Conservation (phyloP, 2,888 invertebrate species). For the Conomelus anceps region DNA sequence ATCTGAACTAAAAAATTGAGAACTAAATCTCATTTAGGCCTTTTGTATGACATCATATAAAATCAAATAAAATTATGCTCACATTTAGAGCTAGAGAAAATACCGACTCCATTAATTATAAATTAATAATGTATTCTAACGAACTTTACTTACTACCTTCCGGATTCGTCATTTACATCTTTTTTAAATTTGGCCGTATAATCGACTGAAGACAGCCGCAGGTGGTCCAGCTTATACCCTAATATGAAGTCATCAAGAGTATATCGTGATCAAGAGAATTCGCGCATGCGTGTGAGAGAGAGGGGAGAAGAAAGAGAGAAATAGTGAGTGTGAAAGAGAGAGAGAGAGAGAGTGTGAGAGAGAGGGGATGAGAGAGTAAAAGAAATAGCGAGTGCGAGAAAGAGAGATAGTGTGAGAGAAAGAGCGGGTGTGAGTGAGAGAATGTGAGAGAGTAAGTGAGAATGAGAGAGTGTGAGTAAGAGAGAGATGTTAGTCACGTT, state of each 20-base stretch:
- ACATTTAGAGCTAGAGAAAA: background rate
- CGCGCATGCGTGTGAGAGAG: background rate
- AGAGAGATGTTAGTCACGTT: background rate
- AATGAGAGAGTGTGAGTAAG: background rate
- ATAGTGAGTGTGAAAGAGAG: background rate
- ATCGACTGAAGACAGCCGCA: background rate
- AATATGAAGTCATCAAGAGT: background rate
- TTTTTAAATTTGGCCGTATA: background rate
- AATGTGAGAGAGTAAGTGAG: background rate
- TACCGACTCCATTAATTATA: background rate
- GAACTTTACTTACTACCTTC: background rate
- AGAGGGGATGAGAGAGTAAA: too few species aligned
- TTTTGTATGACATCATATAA: too few species aligned
- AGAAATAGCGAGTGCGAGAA: background rate
- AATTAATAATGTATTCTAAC: background rate
- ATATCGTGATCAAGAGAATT: background rate
- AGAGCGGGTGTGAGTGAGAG: background rate
- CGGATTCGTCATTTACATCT: background rate
- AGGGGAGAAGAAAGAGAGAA: too few species aligned
- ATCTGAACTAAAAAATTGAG: too few species aligned
- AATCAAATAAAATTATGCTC: too few species aligned
- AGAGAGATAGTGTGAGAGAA: background rate
- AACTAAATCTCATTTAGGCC: too few species aligned
- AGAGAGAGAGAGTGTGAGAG: background rate
- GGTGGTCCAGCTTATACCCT: background rate